phyloP scores from a whole-genome alignment of 2,888 invertebrate genomes.

The Mesochorus sp. region DNA sequence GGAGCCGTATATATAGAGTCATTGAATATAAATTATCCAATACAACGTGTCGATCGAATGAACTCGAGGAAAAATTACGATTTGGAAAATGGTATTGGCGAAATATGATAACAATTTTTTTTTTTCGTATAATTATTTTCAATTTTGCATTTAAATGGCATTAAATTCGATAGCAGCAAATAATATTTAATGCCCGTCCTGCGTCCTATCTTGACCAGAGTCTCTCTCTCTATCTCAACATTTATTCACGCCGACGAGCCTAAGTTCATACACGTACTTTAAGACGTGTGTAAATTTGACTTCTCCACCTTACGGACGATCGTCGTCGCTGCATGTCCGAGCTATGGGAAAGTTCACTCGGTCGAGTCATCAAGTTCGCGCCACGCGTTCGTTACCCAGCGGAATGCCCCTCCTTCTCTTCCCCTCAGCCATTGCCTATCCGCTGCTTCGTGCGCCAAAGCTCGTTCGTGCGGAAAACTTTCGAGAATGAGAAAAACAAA shows the following conservation, averaged over 20 bases:
- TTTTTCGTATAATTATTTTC: too few species aligned
- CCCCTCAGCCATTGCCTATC: neutral
- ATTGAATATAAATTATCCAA: too few species aligned
- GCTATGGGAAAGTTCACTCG: slow-evolving; percentile 34
- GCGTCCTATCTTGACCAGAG: too few species aligned
- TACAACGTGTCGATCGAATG: too few species aligned
- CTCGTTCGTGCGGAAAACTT: slow-evolving; percentile 40
- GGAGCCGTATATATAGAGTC: too few species aligned
- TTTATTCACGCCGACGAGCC: neutral
- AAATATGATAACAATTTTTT: too few species aligned
- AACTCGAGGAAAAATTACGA: too few species aligned
- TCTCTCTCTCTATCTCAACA: neutral
- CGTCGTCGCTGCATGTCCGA: neutral
- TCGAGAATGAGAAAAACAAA: slow-evolving; percentile 12
- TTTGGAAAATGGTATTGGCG: too few species aligned
- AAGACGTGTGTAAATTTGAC: slow-evolving; percentile 40
- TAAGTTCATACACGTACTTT: neutral
- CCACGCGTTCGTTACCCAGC: slow-evolving; percentile 39
- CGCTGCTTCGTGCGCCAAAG: slow-evolving; percentile 26
- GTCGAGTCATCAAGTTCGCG: slow-evolving; percentile 26
- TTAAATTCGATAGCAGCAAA: too few species aligned
- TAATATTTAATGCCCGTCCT: too few species aligned
- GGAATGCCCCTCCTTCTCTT: neutral
- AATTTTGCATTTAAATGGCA: too few species aligned
- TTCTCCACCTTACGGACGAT: neutral